Evolutionary conservation across 2,888 invertebrate species (phyloP), one percentile per base, ranked within the genome.

Genomic region (Branchipolynoe longqiensis): DNA sequence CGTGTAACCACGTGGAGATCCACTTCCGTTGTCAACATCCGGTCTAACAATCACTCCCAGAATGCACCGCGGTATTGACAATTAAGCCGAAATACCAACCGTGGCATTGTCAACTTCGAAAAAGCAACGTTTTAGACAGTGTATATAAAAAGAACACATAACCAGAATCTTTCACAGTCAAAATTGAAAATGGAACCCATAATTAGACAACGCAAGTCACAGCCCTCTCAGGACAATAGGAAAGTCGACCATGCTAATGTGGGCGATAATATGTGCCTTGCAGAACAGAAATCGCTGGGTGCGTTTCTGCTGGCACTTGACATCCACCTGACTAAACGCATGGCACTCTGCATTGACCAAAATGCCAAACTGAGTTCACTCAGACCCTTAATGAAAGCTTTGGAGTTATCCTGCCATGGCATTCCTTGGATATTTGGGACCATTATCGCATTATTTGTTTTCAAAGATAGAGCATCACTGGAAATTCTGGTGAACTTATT

Each of bases 321-420:
- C 40, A 40, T 56, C 56, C 48, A 58, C 3, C 31, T 87, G 41
- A 87, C 88, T 22, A 28, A 73, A 18, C 36, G 59, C 22, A 25
- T 88, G 28, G 85, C 85, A 22, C 36, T 92, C 0, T 93, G 92
- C 89, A 91, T 92, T 18, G 87, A 89, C 69, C 88, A 88, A 82
- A 89, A 89, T 25, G 90, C 91, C 0, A 59, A 88, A 0, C 83
- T 90, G 64, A 90, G 91, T 33, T 33, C 86, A 41, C 59, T 91
- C 31, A 93, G 94, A 88, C 92, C 94, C 0, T 92, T 95, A 87
- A 94, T 95, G 92, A 94, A 94, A 91, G 85, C 93, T 14, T 90
- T 95, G n/a, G 95, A 95, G 94, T 95, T 97, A 89, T 97, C 97
- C 6, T 98, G 98, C 91, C 97, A 98, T 94, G 98, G 98, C 12